These are phyloP conservation scores for Procambarus virginalis DNA, from an alignment of 1,140 invertebrate species.

Conservation along the genomic window DNA sequence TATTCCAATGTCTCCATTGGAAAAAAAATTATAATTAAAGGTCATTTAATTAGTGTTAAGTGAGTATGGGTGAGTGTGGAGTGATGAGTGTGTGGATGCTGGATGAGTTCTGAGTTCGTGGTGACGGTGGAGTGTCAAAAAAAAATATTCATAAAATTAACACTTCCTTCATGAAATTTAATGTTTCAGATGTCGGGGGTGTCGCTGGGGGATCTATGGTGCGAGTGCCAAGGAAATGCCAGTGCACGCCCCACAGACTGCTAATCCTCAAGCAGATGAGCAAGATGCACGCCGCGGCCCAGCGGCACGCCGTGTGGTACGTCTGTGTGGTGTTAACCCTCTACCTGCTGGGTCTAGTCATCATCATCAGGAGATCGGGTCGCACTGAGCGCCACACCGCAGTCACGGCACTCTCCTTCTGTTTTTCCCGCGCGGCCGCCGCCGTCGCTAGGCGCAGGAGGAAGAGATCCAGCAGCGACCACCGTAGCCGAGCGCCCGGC, in stretches of 20 bases:
- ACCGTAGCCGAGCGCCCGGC: background rate
- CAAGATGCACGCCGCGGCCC: conserved; percentile 31
- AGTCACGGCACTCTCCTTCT: conserved; percentile 38
- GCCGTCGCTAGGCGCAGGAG: conserved; percentile 13
- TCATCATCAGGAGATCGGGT: conserved; percentile 52
- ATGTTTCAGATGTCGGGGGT: conserved; percentile 12
- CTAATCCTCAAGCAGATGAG: conserved; percentile 25
- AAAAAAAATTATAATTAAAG: too few relatives aligned
- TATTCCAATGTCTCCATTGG: too few relatives aligned
- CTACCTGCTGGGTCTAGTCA: conserved; percentile 39
- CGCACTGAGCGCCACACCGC: conserved; percentile 46
- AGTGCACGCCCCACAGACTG: conserved; percentile 28
- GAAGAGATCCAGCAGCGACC: background rate
- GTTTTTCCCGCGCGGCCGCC: conserved; percentile 44
- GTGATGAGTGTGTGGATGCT: too few relatives aligned
- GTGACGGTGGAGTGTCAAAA: too few relatives aligned
- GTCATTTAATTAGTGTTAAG: too few relatives aligned
- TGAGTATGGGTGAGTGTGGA: too few relatives aligned
- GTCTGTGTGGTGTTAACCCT: conserved; percentile 45
- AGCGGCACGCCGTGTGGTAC: conserved; percentile 46
- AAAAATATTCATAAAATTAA: too few relatives aligned
- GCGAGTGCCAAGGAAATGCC: conserved; percentile 48
- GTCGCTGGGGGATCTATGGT: conserved; percentile 46
- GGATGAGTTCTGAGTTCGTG: too few relatives aligned
- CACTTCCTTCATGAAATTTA: background rate